Conservation (phyloP, 2,888 invertebrate species). For the Lissocephala sabroskyi region DNA sequence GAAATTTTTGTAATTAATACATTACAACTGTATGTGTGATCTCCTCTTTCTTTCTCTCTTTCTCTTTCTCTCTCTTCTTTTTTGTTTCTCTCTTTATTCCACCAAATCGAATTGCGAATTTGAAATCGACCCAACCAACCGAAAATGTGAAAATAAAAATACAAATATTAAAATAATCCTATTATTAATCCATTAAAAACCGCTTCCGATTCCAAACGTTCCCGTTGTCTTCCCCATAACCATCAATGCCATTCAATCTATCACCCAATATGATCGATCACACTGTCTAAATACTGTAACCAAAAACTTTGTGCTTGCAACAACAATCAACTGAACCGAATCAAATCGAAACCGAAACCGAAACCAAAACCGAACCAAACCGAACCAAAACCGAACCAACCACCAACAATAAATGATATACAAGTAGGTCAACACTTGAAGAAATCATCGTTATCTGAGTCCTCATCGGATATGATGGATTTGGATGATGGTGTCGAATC, state of each 20-base stretch:
- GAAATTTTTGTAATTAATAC: constrained; percentile 54
- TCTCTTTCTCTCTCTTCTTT: constrained; percentile 52
- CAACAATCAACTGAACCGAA: no score
- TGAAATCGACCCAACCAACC: constrained; percentile 14
- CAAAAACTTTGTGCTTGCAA: neutral
- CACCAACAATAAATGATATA: constrained; percentile 49
- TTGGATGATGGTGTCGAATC: constrained; percentile 86
- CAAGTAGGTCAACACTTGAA: constrained; percentile 87
- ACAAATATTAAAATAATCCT: constrained; percentile 6
- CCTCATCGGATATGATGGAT: constrained; percentile 93
- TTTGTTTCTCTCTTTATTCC: constrained; percentile 61
- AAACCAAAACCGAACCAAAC: constrained; percentile 11
- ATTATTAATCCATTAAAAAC: neutral
- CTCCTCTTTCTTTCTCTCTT: constrained; percentile 54
- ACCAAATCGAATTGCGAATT: constrained; percentile 32
- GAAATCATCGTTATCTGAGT: constrained; percentile 90
- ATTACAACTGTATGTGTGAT: constrained; percentile 64
- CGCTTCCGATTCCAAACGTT: no score
- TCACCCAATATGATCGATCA: neutral
- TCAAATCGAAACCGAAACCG: constrained; percentile 7
- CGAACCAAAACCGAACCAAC: constrained; percentile 22
- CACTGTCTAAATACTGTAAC: neutral
- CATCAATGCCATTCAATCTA: neutral
- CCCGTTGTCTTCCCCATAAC: neutral
- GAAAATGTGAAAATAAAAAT: constrained; percentile 4